Evolutionary conservation across 1,140 invertebrate genomes (phyloP).

Genomic region (Leptinotarsa defecta): DNA sequence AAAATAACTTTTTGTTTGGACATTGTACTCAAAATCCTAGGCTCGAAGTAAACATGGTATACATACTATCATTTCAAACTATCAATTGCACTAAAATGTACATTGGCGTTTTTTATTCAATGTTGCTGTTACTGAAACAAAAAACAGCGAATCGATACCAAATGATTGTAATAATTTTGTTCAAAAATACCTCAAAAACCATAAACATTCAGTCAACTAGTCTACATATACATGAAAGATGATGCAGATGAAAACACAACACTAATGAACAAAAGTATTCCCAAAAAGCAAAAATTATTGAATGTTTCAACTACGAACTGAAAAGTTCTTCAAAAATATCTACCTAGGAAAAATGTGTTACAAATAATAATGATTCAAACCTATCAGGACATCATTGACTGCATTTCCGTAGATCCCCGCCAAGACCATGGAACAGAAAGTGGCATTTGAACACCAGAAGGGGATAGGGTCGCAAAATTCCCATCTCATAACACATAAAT

Average conservation of each 20-base stretch:
- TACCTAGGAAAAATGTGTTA: constrained; percentile 30
- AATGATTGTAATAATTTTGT: constrained; percentile 12
- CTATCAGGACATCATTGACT: constrained; percentile 63
- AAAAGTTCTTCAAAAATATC: constrained; percentile 19
- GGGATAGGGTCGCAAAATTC: neutral
- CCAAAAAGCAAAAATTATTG: constrained; percentile 29
- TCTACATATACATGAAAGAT: neutral
- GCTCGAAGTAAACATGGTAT: no score
- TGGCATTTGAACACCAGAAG: neutral
- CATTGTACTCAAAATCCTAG: no score
- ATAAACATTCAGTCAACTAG: constrained; percentile 6
- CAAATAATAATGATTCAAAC: constrained; percentile 54
- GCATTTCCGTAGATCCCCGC: constrained; percentile 47
- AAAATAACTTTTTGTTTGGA: no score
- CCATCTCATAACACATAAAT: neutral
- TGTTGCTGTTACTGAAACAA: no score
- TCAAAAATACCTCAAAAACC: constrained; percentile 21
- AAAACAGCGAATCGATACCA: constrained; percentile 27
- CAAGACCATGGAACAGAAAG: constrained; percentile 53
- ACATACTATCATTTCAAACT: no score
- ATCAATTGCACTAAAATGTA: no score
- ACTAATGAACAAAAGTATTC: neutral
- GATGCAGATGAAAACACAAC: constrained; percentile 2
- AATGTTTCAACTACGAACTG: constrained; percentile 21
- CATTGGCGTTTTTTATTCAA: no score